Percentiles rank a stretch among this genome's conserved stretches.
phyloP scores from a whole-genome alignment of 2,113 vertebrate genomes.

The Toxotes jaculatrix region DNA sequence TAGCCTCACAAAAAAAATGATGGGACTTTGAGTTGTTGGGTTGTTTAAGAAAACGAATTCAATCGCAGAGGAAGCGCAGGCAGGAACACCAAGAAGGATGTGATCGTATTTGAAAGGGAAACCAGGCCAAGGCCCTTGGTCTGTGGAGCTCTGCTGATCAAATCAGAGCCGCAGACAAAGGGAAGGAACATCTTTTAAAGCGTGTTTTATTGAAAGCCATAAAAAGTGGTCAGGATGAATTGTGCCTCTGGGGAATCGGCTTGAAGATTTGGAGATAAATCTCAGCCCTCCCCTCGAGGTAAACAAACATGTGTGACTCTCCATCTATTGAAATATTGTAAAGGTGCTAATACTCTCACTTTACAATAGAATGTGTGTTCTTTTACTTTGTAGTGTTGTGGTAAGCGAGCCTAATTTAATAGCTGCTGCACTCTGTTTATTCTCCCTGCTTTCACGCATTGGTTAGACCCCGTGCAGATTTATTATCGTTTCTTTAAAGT shows the following conservation, averaged over 20 bases:
- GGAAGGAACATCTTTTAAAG: constrained; percentile 73
- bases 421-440: constrained; percentile 25
- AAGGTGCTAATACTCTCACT: constrained; percentile 9
- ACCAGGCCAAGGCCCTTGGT: constrained; percentile 32
- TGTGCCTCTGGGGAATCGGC: constrained; percentile 47
- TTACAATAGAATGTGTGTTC: constrained; percentile 3
- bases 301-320: constrained; percentile 61
- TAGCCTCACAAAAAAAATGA: constrained; percentile 23
- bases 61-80: constrained; percentile 14
- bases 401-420: constrained; percentile 27
- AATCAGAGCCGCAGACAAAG: constrained; percentile 69
- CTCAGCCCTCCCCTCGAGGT: constrained; percentile 26
- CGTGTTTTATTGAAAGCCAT: constrained; percentile 74
- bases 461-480: constrained; percentile 30
- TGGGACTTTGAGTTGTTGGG: constrained; percentile 29
- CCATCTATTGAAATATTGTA: background rate
- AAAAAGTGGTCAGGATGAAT: constrained; percentile 72
- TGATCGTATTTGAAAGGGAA: constrained; percentile 40
- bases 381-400: constrained; percentile 11
- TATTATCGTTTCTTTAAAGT: constrained; percentile 21
- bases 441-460: background rate
- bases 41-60: constrained; percentile 55
- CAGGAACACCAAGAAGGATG: constrained; percentile 28
- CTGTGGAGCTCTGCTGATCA: constrained; percentile 55
- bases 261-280: constrained; percentile 56